These are phyloP conservation scores for Ambastaia sidthimunki DNA, from an alignment of 2,797 vertebrate species.

Conservation along the genomic window DNA sequence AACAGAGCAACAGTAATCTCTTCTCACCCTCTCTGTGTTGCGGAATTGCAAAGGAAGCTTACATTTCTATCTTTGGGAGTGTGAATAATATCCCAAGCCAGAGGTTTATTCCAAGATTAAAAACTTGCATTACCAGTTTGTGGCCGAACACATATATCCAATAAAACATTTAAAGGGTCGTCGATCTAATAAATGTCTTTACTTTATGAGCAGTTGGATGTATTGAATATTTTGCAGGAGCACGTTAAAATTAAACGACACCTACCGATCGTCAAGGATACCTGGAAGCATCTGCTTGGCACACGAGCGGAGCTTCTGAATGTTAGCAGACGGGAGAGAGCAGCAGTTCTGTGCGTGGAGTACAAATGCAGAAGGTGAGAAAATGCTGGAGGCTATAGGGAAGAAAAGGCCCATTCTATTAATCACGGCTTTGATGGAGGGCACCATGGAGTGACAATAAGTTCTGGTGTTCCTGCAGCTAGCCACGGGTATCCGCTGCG, in stretches of 20 bases:
- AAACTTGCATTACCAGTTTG: neutral
- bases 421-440: constrained; percentile 78
- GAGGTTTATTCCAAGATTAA: constrained; percentile 30
- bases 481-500: constrained; percentile 46
- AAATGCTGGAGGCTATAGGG: constrained; percentile 63
- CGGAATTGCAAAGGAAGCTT: neutral
- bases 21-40: neutral
- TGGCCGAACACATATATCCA: constrained; percentile 26
- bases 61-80: constrained; percentile 10
- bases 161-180: constrained; percentile 36
- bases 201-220: constrained; percentile 31
- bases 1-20: neutral
- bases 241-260: constrained; percentile 18
- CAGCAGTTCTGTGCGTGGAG: constrained; percentile 45
- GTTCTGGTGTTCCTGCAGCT: constrained; percentile 50
- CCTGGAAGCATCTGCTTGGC: constrained; percentile 9
- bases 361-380: constrained; percentile 56
- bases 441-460: constrained; percentile 63
- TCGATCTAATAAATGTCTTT: constrained; percentile 33
- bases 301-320: neutral
- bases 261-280: constrained; percentile 5
- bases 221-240: constrained; percentile 17
- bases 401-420: constrained; percentile 71
- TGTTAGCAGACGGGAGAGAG: constrained; percentile 24
- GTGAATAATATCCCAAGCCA: constrained; percentile 16